phyloP scores from a whole-genome alignment of 2,113 vertebrate genomes.

The Centropristis striata region DNA sequence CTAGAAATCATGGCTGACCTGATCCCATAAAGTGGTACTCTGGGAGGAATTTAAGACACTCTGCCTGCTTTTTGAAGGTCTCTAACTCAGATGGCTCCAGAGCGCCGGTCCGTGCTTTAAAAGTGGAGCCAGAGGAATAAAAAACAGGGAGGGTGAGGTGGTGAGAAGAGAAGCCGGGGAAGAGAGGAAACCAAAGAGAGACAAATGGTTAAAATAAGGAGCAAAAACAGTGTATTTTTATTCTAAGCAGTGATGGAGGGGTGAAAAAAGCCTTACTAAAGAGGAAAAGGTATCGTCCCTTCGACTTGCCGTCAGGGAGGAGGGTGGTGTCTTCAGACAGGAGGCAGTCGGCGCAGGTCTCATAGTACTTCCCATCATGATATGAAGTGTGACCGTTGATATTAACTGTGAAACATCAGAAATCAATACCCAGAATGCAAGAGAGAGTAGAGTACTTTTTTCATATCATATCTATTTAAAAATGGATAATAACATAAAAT shows the following conservation, averaged over 20 bases:
- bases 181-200: neutral
- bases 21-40: conserved; percentile 64
- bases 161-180: neutral
- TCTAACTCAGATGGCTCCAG: conserved; percentile 76
- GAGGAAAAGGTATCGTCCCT: conserved; percentile 79
- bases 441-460: neutral
- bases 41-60: conserved; percentile 74
- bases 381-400: conserved; percentile 82
- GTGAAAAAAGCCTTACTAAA: conserved; percentile 66
- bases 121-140: neutral
- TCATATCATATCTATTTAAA: neutral
- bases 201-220: neutral
- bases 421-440: neutral
- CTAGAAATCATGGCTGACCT: conserved; percentile 40
- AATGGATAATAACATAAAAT: neutral
- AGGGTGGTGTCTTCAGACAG: conserved; percentile 80
- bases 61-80: conserved; percentile 79
- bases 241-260: neutral
- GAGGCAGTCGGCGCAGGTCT: conserved; percentile 77
- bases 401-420: conserved; percentile 56
- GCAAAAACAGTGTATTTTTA: neutral
- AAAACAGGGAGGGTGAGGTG: neutral
- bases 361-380: conserved; percentile 81
- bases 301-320: conserved; percentile 75
- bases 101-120: conserved; percentile 67